Evolutionary conservation across 2,113 vertebrate species (phyloP).

Genomic region (Centrocercus urophasianus): DNA sequence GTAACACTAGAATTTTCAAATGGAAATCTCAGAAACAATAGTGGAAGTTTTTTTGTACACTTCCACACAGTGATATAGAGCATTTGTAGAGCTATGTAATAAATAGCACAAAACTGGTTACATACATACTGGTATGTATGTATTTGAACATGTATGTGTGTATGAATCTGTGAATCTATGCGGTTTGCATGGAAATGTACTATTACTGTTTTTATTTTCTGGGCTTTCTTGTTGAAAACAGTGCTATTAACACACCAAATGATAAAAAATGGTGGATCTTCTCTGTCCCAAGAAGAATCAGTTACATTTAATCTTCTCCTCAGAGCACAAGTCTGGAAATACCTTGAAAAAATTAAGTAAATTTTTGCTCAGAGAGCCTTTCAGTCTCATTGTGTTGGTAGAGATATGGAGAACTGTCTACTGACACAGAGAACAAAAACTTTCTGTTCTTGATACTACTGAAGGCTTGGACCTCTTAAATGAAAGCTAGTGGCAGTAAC

Average conservation of each 20-base stretch:
- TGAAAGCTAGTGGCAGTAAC: neutral
- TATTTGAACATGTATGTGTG: rapidly evolving
- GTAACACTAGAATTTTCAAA: neutral
- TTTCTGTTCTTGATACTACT: neutral
- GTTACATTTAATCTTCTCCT: neutral
- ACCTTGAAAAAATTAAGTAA: neutral
- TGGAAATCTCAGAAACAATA: neutral
- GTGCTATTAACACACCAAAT: neutral
- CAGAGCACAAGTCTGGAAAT: neutral
- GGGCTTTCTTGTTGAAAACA: neutral
- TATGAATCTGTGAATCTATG: neutral
- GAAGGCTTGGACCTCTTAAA: neutral
- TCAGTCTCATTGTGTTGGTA: neutral
- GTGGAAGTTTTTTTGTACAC: neutral
- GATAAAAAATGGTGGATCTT: neutral
- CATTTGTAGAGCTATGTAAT: neutral
- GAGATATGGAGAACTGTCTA: neutral
- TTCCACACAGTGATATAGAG: neutral
- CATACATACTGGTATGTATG: neutral
- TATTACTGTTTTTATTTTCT: neutral
- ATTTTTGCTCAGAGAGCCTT: neutral
- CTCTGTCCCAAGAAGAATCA: neutral
- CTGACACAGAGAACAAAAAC: neutral
- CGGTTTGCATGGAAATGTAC: neutral
- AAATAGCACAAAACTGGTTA: neutral